Evolutionary conservation across 2,888 invertebrate species (phyloP).

Genomic region (Ctena decussata): DNA sequence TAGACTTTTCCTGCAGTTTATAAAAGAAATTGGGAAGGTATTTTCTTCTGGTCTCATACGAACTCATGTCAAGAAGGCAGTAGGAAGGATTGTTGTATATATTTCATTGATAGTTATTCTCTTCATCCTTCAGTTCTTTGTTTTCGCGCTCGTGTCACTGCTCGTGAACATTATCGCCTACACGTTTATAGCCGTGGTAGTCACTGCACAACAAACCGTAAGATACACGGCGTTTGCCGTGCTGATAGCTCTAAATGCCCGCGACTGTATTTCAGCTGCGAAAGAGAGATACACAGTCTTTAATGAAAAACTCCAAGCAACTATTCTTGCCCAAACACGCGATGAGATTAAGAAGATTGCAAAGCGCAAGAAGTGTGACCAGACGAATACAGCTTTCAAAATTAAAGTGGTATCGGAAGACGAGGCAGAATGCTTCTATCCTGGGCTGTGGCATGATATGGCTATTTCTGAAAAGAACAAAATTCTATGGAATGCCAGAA

Average conservation of each 20-base stretch:
- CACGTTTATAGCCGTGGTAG: neutral
- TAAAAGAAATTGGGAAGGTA: neutral
- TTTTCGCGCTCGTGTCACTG: neutral
- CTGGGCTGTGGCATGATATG: neutral
- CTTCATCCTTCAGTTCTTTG: neutral
- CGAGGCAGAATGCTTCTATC: neutral
- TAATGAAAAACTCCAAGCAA: conserved; percentile 6
- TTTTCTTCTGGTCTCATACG: neutral
- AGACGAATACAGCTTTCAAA: neutral
- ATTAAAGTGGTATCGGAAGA: neutral
- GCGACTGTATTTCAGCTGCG: neutral
- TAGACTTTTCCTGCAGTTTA: neutral
- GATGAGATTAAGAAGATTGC: neutral
- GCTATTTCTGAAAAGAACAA: neutral
- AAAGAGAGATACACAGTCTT: neutral
- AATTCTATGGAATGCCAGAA: neutral
- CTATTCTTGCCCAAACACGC: neutral
- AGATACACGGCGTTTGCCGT: neutral
- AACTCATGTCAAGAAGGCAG: neutral
- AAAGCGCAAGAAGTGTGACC: neutral
- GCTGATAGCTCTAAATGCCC: neutral
- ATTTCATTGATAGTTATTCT: neutral
- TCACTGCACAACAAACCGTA: neutral
- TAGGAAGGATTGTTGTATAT: neutral
- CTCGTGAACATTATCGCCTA: neutral